These are phyloP conservation scores for Drosophila lutescens DNA, from an alignment of 2,888 invertebrate species.

Conservation along the genomic window DNA sequence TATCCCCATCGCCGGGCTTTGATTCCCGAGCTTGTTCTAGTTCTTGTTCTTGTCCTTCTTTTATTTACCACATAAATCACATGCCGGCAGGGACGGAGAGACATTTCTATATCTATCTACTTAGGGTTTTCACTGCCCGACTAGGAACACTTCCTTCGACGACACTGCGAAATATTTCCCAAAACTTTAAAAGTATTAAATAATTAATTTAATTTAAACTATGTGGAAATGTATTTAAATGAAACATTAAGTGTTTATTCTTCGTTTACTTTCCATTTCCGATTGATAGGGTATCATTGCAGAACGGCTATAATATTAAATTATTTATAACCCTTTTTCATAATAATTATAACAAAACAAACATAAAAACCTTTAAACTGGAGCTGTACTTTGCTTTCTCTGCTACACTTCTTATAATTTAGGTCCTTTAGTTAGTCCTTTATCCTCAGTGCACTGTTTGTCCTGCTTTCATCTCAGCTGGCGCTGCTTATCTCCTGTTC, in stretches of 20 bases:
- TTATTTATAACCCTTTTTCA: too few relatives aligned
- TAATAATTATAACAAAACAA: not conserved
- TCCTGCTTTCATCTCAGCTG: constrained; percentile 14
- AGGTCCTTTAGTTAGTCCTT: not conserved
- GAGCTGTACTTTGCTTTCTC: too few relatives aligned
- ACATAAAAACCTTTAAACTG: too few relatives aligned
- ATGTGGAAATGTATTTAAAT: too few relatives aligned
- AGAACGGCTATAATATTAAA: too few relatives aligned
- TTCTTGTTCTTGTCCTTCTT: constrained; percentile 62
- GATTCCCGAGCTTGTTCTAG: constrained; percentile 56
- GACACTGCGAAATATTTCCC: constrained; percentile 6
- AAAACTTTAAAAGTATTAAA: not conserved
- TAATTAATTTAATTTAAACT: too few relatives aligned
- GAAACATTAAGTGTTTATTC: too few relatives aligned
- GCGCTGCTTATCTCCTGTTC: constrained; percentile 49
- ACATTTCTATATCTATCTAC: constrained; percentile 69
- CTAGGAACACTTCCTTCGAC: constrained; percentile 57
- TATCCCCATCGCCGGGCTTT: constrained; percentile 42
- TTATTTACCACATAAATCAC: constrained; percentile 81
- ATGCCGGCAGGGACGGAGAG: constrained; percentile 57
- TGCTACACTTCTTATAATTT: not conserved
- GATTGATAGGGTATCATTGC: too few relatives aligned
- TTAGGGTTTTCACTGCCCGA: constrained; percentile 59
- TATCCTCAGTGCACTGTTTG: constrained; percentile 21
- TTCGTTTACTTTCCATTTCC: too few relatives aligned